These are phyloP conservation scores for Argya squamiceps DNA, from an alignment of 2,797 vertebrate genomes.

Conservation along the genomic window DNA sequence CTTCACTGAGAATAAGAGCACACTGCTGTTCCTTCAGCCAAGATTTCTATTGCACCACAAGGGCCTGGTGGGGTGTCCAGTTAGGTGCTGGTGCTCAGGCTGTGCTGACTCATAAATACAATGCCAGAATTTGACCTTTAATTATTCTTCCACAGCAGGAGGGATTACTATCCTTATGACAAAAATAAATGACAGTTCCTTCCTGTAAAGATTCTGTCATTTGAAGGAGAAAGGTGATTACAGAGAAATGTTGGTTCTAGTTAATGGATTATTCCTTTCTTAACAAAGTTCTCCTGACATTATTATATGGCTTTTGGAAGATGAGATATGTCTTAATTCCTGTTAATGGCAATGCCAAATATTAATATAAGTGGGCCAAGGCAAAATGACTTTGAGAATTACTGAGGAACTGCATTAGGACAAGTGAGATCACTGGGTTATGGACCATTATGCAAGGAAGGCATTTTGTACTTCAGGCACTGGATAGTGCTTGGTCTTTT, in stretches of 20 bases:
- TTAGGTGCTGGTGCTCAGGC: not conserved
- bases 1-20: not conserved
- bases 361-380: not conserved
- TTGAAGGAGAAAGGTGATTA: not conserved
- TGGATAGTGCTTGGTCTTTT: not conserved
- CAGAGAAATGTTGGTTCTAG: not conserved
- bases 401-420: not conserved
- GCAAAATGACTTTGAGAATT: not conserved
- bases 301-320: not conserved
- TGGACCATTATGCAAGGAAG: not conserved
- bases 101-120: not conserved
- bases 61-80: not conserved
- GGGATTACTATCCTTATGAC: not conserved
- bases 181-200: not conserved
- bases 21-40: not conserved
- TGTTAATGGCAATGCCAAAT: not conserved
- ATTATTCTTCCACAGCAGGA: not conserved
- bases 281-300: not conserved
- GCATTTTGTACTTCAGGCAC: not conserved
- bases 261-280: not conserved
- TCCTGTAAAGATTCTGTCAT: not conserved
- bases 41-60: not conserved
- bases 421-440: not conserved
- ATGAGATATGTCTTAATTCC: not conserved
- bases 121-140: slow-evolving; percentile 9